These are phyloP conservation scores for Acanthoscelides obtectus DNA, from an alignment of 2,888 invertebrate species.

Conservation along the genomic window DNA sequence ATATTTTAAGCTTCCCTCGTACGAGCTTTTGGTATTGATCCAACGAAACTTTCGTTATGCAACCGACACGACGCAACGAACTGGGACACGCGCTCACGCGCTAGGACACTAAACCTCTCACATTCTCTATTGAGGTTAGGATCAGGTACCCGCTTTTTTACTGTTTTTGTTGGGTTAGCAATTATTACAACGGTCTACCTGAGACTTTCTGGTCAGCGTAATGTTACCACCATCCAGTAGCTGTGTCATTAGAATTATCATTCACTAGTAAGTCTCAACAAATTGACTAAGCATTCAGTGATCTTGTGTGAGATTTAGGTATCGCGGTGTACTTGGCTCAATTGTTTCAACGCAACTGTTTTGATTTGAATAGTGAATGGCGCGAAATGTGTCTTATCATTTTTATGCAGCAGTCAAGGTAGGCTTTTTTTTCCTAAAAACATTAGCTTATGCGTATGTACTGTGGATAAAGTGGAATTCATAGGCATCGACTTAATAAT, in stretches of 20 bases:
- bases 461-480: too few relatives aligned
- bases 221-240: background rate
- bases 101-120: background rate
- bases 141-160: background rate
- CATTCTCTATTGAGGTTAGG: background rate
- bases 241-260: too few relatives aligned
- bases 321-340: background rate
- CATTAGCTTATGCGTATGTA: too few relatives aligned
- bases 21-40: background rate
- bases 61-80: background rate
- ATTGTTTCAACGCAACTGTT: background rate
- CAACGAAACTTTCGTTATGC: background rate
- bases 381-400: constrained; percentile 12
- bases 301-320: background rate
- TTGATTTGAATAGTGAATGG: background rate
- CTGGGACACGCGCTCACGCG: background rate
- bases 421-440: too few relatives aligned
- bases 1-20: background rate
- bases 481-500: too few relatives aligned
- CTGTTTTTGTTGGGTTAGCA: background rate
- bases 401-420: constrained; percentile 15
- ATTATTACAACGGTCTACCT: background rate
- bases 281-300: background rate
- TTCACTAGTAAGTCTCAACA: background rate
- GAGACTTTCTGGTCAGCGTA: background rate